These are phyloP conservation scores for Leptopterna dolabrata DNA, from an alignment of 2,888 invertebrate species.

Conservation along the genomic window DNA sequence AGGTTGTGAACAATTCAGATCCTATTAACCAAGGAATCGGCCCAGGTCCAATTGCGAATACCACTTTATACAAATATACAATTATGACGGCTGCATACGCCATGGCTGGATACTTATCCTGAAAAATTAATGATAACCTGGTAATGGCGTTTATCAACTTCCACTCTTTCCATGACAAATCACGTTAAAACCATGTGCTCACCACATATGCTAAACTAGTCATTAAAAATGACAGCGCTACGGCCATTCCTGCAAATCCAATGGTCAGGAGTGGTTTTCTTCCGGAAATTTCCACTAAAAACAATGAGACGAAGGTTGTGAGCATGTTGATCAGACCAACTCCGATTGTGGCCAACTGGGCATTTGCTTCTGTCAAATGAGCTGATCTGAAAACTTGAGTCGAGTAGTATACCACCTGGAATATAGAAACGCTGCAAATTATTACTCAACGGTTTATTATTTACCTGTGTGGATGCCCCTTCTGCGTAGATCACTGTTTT, in stretches of 20 bases:
- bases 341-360: conserved; percentile 79
- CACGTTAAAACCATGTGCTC: conserved; percentile 61
- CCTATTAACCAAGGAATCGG: conserved; percentile 96
- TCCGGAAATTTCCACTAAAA: conserved; percentile 84
- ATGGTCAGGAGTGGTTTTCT: conserved; percentile 82
- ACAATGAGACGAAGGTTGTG: conserved; percentile 84
- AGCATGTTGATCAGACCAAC: conserved; percentile 87
- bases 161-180: too few species aligned
- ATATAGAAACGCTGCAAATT: conserved; percentile 30
- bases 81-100: conserved; percentile 79
- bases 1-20: conserved; percentile 85
- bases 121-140: conserved; percentile 40
- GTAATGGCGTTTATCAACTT: neutral
- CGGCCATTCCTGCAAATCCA: conserved; percentile 83
- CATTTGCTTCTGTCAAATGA: conserved; percentile 71
- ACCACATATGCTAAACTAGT: conserved; percentile 71
- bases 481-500: too few species aligned
- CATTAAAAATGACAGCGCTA: conserved; percentile 77
- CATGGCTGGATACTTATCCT: conserved; percentile 70
- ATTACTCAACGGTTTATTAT: too few species aligned
- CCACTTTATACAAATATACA: conserved; percentile 85
- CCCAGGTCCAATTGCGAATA: conserved; percentile 93
- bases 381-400: conserved; percentile 82
- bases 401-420: conserved; percentile 82
- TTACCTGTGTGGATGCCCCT: too few species aligned